Percentiles rank a stretch among this genome's conserved stretches.
These are phyloP conservation scores for Hedya salicella DNA, from an alignment of 2,888 invertebrate species.

Conservation along the genomic window DNA sequence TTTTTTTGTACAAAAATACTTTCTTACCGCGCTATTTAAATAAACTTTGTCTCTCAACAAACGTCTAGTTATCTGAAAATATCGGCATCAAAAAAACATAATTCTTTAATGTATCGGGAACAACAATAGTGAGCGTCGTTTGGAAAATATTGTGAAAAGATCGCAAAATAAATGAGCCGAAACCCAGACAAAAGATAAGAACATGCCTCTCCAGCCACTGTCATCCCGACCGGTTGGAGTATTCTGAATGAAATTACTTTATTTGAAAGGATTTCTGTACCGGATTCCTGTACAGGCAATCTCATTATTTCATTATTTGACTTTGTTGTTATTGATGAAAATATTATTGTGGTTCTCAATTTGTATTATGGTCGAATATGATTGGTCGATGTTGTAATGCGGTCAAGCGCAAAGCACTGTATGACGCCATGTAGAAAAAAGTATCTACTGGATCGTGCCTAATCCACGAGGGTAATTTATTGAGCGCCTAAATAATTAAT, in stretches of 20 bases:
- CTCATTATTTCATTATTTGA: slow-evolving; percentile 33
- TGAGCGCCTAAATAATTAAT: too few relatives aligned
- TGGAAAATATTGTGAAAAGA: slow-evolving; percentile 63
- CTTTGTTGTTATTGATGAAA: slow-evolving; percentile 22
- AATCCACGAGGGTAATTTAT: too few relatives aligned
- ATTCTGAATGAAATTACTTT: slow-evolving; percentile 57
- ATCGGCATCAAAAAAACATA: slow-evolving; percentile 14
- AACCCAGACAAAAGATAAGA: slow-evolving; percentile 59
- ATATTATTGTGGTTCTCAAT: slow-evolving; percentile 2
- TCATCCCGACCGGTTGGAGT: slow-evolving; percentile 52
- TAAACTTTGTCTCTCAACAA: slow-evolving; percentile 1
- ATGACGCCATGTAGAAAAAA: too few relatives aligned
- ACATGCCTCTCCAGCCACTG: slow-evolving; percentile 51
- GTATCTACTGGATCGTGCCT: too few relatives aligned
- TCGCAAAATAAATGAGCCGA: slow-evolving; percentile 58
- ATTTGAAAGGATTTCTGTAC: slow-evolving; percentile 32
- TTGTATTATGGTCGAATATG: not conserved
- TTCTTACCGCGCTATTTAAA: not conserved
- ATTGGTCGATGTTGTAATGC: not conserved
- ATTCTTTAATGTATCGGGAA: slow-evolving; percentile 48
- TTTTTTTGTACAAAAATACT: too few relatives aligned
- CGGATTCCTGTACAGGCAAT: slow-evolving; percentile 21
- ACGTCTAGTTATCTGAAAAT: slow-evolving; percentile 2
- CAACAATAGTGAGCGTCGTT: slow-evolving; percentile 59
- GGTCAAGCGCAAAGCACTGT: too few relatives aligned